Percentiles rank a stretch among this genome's conserved stretches.
Conservation (phyloP, 1,140 invertebrate species). For the Zaprionus gabonicus region DNA sequence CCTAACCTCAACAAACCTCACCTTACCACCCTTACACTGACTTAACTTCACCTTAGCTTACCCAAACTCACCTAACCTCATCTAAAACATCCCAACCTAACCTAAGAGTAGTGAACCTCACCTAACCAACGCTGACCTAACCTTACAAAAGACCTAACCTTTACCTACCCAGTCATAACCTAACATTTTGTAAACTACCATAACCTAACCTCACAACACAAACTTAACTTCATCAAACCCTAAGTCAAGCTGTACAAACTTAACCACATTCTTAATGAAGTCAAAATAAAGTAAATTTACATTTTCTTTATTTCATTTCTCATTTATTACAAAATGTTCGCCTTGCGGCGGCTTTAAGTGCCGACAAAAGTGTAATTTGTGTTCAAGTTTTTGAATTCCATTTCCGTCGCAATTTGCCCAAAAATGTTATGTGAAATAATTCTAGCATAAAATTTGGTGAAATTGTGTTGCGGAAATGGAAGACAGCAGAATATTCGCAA, state of each 20-base stretch:
- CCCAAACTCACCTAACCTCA: background rate
- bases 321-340: background rate
- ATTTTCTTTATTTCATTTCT: slow-evolving; percentile 1
- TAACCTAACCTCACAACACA: background rate
- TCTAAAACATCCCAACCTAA: background rate
- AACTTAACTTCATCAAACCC: background rate
- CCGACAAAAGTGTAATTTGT: slow-evolving; percentile 7
- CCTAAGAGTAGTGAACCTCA: background rate
- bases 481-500: slow-evolving; percentile 16
- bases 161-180: background rate
- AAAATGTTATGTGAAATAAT: slow-evolving; percentile 29
- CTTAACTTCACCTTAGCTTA: background rate
- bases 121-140: background rate
- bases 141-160: background rate
- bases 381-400: slow-evolving; percentile 26
- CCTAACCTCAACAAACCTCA: too few relatives aligned
- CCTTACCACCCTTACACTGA: too few relatives aligned
- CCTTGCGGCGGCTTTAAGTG: background rate
- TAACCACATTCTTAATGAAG: background rate
- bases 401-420: slow-evolving; percentile 12
- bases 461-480: slow-evolving; percentile 45
- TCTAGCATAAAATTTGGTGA: slow-evolving; percentile 20
- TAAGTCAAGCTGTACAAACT: background rate
- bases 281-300: background rate
- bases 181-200: background rate